Base-by-base conservation (phyloP, 2,888 invertebrate species). In the Poecilobothrus nobilitatus region DNA sequence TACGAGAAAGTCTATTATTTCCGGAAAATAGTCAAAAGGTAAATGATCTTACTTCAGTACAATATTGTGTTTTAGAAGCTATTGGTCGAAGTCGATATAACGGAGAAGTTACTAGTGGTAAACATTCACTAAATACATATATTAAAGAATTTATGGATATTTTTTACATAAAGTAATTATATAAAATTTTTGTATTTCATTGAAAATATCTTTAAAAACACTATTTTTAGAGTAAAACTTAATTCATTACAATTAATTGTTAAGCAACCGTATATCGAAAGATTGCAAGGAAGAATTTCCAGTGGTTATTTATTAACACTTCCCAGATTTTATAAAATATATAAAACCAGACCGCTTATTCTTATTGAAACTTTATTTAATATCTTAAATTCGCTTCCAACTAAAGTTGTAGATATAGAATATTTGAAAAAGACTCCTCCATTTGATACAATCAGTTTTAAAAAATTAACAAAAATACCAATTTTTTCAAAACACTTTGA, bases 1-100 rank as follows among this genome's bases (percentile, higher is more conserved):
- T 85, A 21, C 83, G 93, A 41, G 84, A 84, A 69, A 78, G 79
- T 68, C 84, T 87, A 0, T 76, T 93, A 61, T 81, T 87, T 66
- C 85, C 86, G 12, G 80, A 82, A 1, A 78, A 84, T 70, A 79
- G 76, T 9, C 69, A 84, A 2, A 77, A 77, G n/a, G 77, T 80
- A 10, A 76, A 84, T 1, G 84, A 85, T 53, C 73, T 90, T 15
- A 82, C 82, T 5, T 74, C 83, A 7, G 78, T 84, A n/a, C 87
- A 87, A 70, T 93, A 89, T 76, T 88, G 89, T 74, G 81, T 92
- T 53, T 80, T 92, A 70, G 94, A 93, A 80, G 81, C 88, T 74
- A 87, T 93, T 53, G 93, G 90, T 1, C 85, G 91, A 71, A 81
- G 89, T 0, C 84, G 92, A 61, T 84, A 84, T 72, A 85, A 86